Base-by-base conservation (phyloP, 2,113 vertebrate genomes). In the Burhinus oedicnemus region DNA sequence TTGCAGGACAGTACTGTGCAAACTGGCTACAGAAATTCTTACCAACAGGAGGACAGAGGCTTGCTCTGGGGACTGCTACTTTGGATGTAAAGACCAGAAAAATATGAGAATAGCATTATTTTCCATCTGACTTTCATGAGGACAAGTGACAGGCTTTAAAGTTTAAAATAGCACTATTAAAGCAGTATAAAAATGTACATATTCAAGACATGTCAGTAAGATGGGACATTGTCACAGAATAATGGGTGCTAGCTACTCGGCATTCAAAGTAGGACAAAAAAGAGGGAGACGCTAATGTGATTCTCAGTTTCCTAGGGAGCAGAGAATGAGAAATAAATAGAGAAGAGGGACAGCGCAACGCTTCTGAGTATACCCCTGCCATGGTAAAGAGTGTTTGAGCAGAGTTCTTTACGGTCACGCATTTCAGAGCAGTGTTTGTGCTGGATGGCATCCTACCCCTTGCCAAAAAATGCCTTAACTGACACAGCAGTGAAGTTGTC, bases 101-200 rank as follows among this genome's bases (percentile, higher is more conserved):
- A 95, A 92, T 61, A 92, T 14, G 30, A 94, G 70, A 94, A 93
- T 79, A 83, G 66, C 74, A 76, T 94, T 97, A 74, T 93, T 97
- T 95, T 96, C 77, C 58, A 90, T 95, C 83, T 96, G 93, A 94
- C 91, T 97, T 97, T 95, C 92, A 82, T 81, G 94, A 96, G 74
- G 81, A 91, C 84, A 83, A 94, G 93, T 93, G 95, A 96, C 81
- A 76, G 66, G 81, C 95, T 97, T 94, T 95, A 97, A 95, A 95
- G 95, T 89, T 93, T 96, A 94, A 97, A 97, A 97, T 96, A 97
- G 83, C 92, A 55, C 83, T 97, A 93, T 92, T 96, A 96, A 95
- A 94, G 81, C 93, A 15, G 81, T 93, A 94, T 94, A 91, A 96
- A 95, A 97, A 95, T 85, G 92, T 95, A 95, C 96, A 96, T 95